Evolutionary conservation across 1,140 invertebrate species (phyloP).

Genomic region (Procambarus clarkii): DNA sequence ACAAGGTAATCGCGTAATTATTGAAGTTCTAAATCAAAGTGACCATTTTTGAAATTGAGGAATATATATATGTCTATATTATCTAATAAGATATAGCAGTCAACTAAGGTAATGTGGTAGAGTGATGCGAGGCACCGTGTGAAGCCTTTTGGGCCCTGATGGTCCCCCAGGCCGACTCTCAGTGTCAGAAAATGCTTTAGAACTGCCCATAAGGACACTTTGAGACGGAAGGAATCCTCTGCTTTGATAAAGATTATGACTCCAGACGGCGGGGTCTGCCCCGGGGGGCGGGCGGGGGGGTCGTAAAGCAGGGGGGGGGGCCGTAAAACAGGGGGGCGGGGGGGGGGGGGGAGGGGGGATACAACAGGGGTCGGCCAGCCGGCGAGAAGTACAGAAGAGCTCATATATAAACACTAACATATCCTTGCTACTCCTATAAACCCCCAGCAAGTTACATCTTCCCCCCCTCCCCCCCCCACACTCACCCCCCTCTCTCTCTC

Average conservation of each 20-base stretch:
- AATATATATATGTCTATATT: no score
- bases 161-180: background rate
- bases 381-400: background rate
- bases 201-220: background rate
- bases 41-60: no score
- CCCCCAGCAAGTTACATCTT: background rate
- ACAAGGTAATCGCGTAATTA: no score
- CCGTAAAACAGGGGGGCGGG: no score
- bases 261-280: background rate
- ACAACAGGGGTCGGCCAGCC: no score
- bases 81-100: no score
- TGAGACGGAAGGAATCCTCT: background rate
- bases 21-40: no score
- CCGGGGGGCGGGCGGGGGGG: background rate
- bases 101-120: no score
- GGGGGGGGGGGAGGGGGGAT: no score
- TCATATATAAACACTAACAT: conserved; percentile 5
- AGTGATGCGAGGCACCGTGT: no score
- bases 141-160: no score
- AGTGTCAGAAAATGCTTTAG: background rate
- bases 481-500: background rate
- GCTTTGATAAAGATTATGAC: background rate
- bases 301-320: background rate
- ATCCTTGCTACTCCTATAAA: background rate
- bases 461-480: no score